Base-by-base conservation (phyloP, 2,113 vertebrate species). In the Phaethon lepturus region DNA sequence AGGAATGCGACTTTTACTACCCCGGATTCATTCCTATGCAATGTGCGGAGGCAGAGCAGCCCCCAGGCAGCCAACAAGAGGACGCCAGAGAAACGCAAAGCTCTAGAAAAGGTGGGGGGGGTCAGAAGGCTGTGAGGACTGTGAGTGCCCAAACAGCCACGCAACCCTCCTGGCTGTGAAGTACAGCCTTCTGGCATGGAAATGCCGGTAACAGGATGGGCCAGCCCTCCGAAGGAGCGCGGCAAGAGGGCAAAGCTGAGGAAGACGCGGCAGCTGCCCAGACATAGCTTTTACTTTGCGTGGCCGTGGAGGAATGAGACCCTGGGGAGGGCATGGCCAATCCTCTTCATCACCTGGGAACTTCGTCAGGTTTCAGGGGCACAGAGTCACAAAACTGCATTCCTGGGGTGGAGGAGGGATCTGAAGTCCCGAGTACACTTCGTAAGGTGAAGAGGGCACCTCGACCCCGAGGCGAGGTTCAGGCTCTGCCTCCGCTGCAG, bases 391-490 rank as follows among this genome's bases (percentile, higher is more conserved):
- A n/a, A 13, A 62, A 29, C 31, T 52, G 62, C 19, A 1, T 31
- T 77, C 58, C 56, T 85, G 33, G 17, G 4, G 24, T 31, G 50
- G 18, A 66, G 50, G 15, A 88, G 9, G 45, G 26, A 62, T 44
- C 26, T 0, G 0, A 66, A 82, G 58, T 42, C 59, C 74, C 0
- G 0, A 71, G 17, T 9, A 7, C 3, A 2, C 47, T 66, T 74
- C 2, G 6, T 33, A n/a, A 38, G 28, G 14, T 47, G 38, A 55
- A 45, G 47, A 7, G 23, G 38, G 5, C 29, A 62, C 42, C 59
- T 55, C 0, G 0, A 6, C n/a, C 29, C 8, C 0, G 0, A 33
- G 25, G 23, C 45, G 67, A 49, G 26, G 8, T 64, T 78, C 63
- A 49, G n/a, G 25, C 33, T 68, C 60, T 78, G 22, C 83, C 66